Evolutionary conservation across 2,888 invertebrate genomes (phyloP).

Genomic region (Phalangium opilio): DNA sequence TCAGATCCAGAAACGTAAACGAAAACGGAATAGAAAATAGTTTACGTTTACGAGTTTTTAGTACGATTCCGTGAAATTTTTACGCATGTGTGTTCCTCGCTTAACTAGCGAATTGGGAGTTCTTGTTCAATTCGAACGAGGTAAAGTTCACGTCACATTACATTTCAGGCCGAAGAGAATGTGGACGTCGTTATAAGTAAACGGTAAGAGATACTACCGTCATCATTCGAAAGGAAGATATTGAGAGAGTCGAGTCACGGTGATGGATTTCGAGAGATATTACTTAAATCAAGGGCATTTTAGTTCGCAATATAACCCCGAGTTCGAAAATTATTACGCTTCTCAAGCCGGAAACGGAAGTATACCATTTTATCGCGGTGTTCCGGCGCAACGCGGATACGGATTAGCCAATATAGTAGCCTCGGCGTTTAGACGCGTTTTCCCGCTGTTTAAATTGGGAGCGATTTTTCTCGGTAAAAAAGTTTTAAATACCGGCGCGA

Average conservation of each 20-base stretch:
- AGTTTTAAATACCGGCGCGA: constrained; percentile 3
- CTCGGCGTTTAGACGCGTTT: constrained; percentile 5
- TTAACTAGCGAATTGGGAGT: constrained; percentile 4
- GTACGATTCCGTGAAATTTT: too few relatives aligned
- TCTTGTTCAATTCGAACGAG: constrained; percentile 2
- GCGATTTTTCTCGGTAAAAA: constrained; percentile 8
- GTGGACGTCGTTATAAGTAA: too few relatives aligned
- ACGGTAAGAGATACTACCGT: too few relatives aligned
- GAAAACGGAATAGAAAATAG: too few relatives aligned
- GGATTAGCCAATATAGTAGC: constrained; percentile 7
- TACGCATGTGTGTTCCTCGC: too few relatives aligned
- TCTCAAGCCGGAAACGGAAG: constrained; percentile 4
- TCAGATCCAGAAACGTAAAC: too few relatives aligned
- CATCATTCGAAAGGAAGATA: too few relatives aligned
- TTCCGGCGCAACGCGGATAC: constrained; percentile 5
- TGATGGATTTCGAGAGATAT: too few relatives aligned
- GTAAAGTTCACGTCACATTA: constrained; percentile 5
- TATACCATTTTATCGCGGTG: constrained; percentile 5
- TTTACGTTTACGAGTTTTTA: too few relatives aligned
- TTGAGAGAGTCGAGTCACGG: too few relatives aligned
- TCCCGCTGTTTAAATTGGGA: constrained; percentile 5
- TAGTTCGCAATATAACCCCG: too few relatives aligned
- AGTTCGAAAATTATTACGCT: constrained; percentile 5
- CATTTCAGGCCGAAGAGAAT: constrained; percentile 5
- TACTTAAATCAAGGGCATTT: too few relatives aligned